Percentiles rank a stretch among this genome's conserved stretches.
Evolutionary conservation across 1,140 invertebrate species (phyloP).

Genomic region (Octopus sinensis): DNA sequence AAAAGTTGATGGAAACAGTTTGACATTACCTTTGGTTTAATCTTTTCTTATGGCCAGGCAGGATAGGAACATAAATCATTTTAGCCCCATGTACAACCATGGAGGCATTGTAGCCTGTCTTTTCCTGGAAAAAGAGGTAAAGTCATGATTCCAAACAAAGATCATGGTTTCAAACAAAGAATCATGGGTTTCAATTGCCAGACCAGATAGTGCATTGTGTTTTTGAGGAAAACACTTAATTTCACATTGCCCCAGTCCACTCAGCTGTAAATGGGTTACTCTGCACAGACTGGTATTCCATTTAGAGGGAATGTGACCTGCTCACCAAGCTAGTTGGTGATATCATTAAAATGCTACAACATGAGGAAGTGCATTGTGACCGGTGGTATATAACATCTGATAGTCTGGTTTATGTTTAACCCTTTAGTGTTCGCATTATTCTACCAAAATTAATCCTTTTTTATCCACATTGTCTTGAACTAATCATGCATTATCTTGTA

Average conservation of each 20-base stretch:
- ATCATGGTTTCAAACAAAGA: not conserved
- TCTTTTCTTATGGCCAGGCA: constrained; percentile 52
- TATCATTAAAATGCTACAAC: too few relatives aligned
- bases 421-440: too few relatives aligned
- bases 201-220: not conserved
- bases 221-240: not conserved
- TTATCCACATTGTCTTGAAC: too few relatives aligned
- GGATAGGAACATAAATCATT: constrained; percentile 55
- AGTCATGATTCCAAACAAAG: not conserved
- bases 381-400: too few relatives aligned
- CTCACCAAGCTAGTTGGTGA: too few relatives aligned
- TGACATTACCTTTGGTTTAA: constrained; percentile 49
- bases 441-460: too few relatives aligned
- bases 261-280: not conserved
- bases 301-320: not conserved
- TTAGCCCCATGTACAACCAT: constrained; percentile 53
- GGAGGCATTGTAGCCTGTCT: constrained; percentile 42
- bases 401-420: too few relatives aligned
- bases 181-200: not conserved
- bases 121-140: constrained; percentile 37
- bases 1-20: too few relatives aligned
- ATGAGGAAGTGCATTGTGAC: too few relatives aligned
- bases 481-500: too few relatives aligned
- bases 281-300: not conserved
- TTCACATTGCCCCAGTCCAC: not conserved